A percentile compares a stretch with the other conserved stretches of the same genome.
phyloP scores from a whole-genome alignment of 2,113 vertebrate species.

The Macrotis lagotis region DNA sequence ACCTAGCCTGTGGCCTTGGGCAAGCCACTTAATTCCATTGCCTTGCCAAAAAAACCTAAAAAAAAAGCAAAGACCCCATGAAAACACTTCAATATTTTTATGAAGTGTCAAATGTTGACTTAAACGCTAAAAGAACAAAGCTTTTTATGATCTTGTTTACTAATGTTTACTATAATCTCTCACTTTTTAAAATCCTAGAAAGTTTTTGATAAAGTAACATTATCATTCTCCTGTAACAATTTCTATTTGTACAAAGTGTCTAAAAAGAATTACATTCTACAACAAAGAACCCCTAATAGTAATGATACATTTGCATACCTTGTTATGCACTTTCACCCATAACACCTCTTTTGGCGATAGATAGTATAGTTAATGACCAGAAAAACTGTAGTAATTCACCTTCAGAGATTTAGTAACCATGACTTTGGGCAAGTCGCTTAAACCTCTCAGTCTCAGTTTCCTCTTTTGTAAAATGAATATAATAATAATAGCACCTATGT shows the following conservation, averaged over 20 bases:
- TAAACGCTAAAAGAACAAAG: neutral
- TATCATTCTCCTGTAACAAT: neutral
- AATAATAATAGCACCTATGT: neutral
- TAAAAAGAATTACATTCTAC: constrained; percentile 1
- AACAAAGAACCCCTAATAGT: neutral
- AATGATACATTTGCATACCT: neutral
- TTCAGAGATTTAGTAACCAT: neutral
- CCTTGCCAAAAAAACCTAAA: neutral
- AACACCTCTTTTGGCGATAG: neutral
- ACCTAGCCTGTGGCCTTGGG: too few species aligned
- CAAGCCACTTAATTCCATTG: too few species aligned
- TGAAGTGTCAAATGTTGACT: neutral
- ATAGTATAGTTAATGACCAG: neutral
- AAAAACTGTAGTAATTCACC: neutral
- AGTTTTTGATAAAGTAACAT: neutral
- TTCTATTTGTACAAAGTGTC: neutral
- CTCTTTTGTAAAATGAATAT: neutral
- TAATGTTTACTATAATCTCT: neutral
- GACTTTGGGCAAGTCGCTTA: neutral
- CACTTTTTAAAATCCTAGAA: neutral
- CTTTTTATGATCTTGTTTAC: neutral
- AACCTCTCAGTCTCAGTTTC: neutral
- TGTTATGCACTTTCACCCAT: neutral
- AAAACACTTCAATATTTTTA: neutral
- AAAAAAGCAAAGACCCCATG: neutral